Base-by-base conservation (phyloP, 2,113 vertebrate species). In the Sylvilagus bachmani region DNA sequence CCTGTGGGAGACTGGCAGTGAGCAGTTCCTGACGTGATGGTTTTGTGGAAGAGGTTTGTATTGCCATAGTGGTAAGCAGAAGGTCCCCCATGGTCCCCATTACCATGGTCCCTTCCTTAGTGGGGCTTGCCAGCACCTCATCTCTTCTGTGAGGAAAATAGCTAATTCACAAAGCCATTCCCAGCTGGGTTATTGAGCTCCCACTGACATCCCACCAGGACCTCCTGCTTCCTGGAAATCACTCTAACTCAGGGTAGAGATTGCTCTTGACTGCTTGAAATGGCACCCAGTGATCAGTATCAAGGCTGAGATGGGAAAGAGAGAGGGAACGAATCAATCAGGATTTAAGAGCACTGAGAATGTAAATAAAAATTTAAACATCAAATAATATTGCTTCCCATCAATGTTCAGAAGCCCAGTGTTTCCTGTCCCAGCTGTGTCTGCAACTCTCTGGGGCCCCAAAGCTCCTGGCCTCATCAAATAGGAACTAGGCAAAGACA, bases 201-300 rank as follows among this genome's bases (percentile, higher is more conserved):
- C 90, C 69, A 77, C 74, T 14, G 69, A 61, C n/a, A 64, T 83
- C 70, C 25, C 85, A 10, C 0, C 83, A 58, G 69, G 51, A 67
- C n/a, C 38, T 83, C 82, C 84, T 87, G n/a, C 95, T 83, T 87
- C 81, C 38, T 94, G 79, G 73, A 97, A 95, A 83, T 82, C 69
- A 27, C 21, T 95, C 67, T 80, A 75, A 71, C 82, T 55, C 92
- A 44, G 8, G 64, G 29, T 66, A 90, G 27, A 92, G 44, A 78
- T 29, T 44, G n/a, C 69, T 94, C 79, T 69, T 36, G 24, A 74
- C 51, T 87, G 22, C 81, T 93, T 95, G 92, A 92, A 95, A 69
- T 86, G 92, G 51, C 31, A 90, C 61, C 51, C 82, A 79, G 16
- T 66, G 44, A 66, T 96, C 94, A 67, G 96, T 36, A 58, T 78